Evolutionary conservation across 2,113 vertebrate species (phyloP), one percentile per base, ranked within the genome.

Genomic region (Gymnarchus niloticus): DNA sequence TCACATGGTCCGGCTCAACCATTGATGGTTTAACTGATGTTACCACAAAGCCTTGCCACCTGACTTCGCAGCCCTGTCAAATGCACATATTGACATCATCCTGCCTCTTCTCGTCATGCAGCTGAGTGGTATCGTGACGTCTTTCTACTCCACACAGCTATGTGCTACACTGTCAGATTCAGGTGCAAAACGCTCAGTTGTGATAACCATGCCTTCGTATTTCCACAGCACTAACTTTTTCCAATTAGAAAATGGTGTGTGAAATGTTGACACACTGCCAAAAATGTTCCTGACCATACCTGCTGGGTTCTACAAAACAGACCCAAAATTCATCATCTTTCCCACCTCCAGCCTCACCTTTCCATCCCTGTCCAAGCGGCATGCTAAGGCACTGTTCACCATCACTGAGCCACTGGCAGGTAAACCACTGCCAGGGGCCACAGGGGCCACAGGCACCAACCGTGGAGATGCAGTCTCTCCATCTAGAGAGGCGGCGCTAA

Each of bases 301-400:
- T 37, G 37, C 41, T 17, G 33, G 17, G 37, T 14, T 61, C 23
- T 61, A 21, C 5, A 5, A 14, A 19, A 61, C 41, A 78, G 6
- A 2, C 41, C 6, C 12, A 46, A 19, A 21, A 21, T 17, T 1
- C 37, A 12, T 37, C 76, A 33, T 6, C n/a, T 73, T 8, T 33
- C 48, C 28, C n/a, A 25, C 33, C 46, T 9, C 37, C 12, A 46
- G 37, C 10, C 93, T 83, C 85, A 99, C 98, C 96, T 97, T 99
- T 89, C 90, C 87, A 33, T 98, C 98, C 89, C 98, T 98, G 86
- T 99, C 98, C 89, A 94, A 91, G 90, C 96, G 95, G 92, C 90
- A 91, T 80, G 91, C 87, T 51, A 93, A 90, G 85, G 92, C 88
- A 49, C 86, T 89, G 88, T 93, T 95, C 54, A 91, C 90, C 12